A percentile compares a stretch with the other conserved stretches of the same genome.
These are phyloP conservation scores for Takifugu bimaculatus DNA, from an alignment of 2,113 vertebrate species.

Conservation along the genomic window DNA sequence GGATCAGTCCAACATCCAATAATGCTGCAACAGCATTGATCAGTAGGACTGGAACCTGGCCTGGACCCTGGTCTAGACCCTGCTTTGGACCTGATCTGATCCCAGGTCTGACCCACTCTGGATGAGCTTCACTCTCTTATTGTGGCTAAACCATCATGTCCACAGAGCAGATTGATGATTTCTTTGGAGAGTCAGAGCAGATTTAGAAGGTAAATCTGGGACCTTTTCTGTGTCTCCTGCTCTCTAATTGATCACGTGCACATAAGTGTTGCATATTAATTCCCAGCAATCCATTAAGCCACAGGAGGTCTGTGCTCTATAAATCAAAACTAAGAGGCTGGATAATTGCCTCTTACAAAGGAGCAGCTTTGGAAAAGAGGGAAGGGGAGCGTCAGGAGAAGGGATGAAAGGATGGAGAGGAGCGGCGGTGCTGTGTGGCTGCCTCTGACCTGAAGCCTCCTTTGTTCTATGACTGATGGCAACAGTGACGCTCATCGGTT, in stretches of 20 bases:
- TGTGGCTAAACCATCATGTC: too few species aligned
- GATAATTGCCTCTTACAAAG: slow-evolving; percentile 60
- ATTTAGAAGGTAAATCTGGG: slow-evolving; percentile 26
- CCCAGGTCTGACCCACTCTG: neutral
- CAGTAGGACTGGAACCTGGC: too few species aligned
- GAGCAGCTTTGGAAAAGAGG: slow-evolving; percentile 6
- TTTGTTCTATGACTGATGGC: slow-evolving; percentile 61
- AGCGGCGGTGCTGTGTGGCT: slow-evolving; percentile 4
- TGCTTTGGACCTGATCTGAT: too few species aligned
- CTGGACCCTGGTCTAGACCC: too few species aligned
- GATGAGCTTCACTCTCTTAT: too few species aligned
- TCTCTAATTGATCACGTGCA: slow-evolving; percentile 58
- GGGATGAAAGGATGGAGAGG: neutral
- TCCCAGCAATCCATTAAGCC: slow-evolving; percentile 59
- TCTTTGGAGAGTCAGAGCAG: slow-evolving; percentile 20
- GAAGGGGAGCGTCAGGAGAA: slow-evolving; percentile 15
- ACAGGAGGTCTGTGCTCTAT: slow-evolving; percentile 46
- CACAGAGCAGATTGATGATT: slow-evolving; percentile 29
- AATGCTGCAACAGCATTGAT: too few species aligned
- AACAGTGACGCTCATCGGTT: slow-evolving; percentile 38
- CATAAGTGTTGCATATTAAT: slow-evolving; percentile 63
- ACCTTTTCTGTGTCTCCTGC: slow-evolving; percentile 60
- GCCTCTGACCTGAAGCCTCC: slow-evolving; percentile 36
- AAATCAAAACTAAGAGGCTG: slow-evolving; percentile 64
- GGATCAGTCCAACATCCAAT: slow-evolving; percentile 12